Evolutionary conservation across 2,888 invertebrate genomes (phyloP).

Genomic region (Drosophila ustulata): DNA sequence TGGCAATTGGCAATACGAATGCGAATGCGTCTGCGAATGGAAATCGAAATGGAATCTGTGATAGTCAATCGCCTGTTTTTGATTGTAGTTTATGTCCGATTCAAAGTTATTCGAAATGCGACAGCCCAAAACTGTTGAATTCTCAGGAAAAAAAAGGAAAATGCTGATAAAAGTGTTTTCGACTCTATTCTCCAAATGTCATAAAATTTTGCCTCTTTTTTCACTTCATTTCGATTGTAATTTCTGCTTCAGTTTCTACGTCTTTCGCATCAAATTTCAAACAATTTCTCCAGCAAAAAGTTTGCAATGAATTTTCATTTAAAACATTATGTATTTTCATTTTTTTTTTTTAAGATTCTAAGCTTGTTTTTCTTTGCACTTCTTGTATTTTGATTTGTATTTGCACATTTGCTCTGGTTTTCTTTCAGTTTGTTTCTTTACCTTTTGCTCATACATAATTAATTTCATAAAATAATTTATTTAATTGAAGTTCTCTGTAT

Average conservation of each 20-base stretch:
- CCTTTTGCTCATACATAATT: constrained; percentile 66
- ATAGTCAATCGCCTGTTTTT: constrained; percentile 37
- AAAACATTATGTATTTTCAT: neutral
- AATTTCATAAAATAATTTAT: constrained; percentile 71
- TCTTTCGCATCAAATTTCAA: constrained; percentile 31
- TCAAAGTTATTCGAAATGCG: constrained; percentile 18
- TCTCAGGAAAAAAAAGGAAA: neutral
- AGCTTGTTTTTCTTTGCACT: neutral
- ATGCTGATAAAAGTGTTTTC: neutral
- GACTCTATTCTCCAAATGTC: neutral
- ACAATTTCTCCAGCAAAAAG: constrained; percentile 4
- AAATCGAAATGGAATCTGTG: constrained; percentile 33
- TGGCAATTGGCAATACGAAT: constrained; percentile 42
- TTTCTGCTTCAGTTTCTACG: constrained; percentile 5
- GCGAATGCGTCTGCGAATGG: constrained; percentile 6
- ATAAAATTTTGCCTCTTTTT: neutral
- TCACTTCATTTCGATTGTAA: neutral
- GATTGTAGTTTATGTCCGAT: constrained; percentile 27
- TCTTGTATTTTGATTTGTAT: constrained; percentile 10
- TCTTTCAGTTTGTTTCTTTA: constrained; percentile 27
- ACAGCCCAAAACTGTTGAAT: constrained; percentile 29
- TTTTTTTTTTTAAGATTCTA: neutral
- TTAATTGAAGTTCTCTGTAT: constrained; percentile 72
- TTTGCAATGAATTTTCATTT: constrained; percentile 37
- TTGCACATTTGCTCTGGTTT: constrained; percentile 23